Evolutionary conservation across 2,113 vertebrate genomes (phyloP).

Genomic region (Lanius collurio): DNA sequence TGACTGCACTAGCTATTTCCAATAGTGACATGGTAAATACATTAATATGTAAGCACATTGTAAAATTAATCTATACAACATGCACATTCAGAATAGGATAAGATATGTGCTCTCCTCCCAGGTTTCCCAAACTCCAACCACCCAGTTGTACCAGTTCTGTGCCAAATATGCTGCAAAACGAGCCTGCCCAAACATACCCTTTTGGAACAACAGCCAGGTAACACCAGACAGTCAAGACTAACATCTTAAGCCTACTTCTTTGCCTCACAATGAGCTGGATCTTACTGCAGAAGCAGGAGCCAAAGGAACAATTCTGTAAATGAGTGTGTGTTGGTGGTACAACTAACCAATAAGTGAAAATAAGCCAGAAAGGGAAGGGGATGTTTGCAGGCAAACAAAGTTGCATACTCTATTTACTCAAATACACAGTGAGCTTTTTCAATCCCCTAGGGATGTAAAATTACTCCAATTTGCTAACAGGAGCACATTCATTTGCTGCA

Average conservation of each 20-base stretch:
- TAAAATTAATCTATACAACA: not conserved
- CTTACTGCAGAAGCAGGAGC: not conserved
- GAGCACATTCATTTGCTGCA: not conserved
- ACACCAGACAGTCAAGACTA: not conserved
- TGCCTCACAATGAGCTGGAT: not conserved
- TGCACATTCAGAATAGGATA: not conserved
- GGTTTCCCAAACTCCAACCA: not conserved
- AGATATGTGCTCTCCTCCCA: not conserved
- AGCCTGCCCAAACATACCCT: not conserved
- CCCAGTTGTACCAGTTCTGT: not conserved
- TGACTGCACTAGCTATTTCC: not conserved
- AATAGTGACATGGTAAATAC: not conserved
- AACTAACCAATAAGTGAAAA: not conserved
- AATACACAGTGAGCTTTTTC: not conserved
- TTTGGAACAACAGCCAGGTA: not conserved
- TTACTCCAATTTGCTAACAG: not conserved
- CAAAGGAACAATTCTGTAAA: not conserved
- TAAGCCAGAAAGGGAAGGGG: not conserved
- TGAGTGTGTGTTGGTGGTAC: not conserved
- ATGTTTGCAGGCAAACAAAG: not conserved
- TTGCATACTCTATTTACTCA: not conserved
- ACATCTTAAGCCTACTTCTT: not conserved
- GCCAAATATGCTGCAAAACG: not conserved
- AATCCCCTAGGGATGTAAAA: not conserved
- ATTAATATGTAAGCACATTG: not conserved